phyloP scores from a whole-genome alignment of 2,888 invertebrate genomes.

The Busseola fusca region DNA sequence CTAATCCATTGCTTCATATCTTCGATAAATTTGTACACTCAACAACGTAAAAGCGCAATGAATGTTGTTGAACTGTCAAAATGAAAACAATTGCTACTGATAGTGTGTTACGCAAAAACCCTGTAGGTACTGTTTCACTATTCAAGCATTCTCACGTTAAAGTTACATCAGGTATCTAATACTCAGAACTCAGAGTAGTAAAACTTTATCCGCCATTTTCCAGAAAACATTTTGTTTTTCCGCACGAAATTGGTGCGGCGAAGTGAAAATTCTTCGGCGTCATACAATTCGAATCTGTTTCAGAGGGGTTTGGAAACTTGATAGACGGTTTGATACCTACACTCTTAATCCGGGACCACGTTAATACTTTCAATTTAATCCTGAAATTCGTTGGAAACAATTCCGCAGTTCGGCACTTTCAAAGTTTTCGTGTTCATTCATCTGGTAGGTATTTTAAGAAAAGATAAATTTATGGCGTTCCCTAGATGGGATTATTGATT shows the following conservation, averaged over 20 bases:
- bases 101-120: no score
- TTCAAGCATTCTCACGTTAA: not conserved
- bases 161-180: not conserved
- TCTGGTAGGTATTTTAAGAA: constrained; percentile 15
- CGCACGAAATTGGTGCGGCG: constrained; percentile 28
- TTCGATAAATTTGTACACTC: no score
- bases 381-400: constrained; percentile 27
- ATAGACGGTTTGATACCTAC: constrained; percentile 47
- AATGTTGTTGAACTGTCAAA: no score
- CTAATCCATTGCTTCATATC: no score
- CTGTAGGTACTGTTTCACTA: not conserved
- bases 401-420: constrained; percentile 17
- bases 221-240: constrained; percentile 16
- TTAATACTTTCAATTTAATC: constrained; percentile 31
- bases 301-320: constrained; percentile 49
- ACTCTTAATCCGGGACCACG: constrained; percentile 24
- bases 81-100: no score
- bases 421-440: constrained; percentile 24
- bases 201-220: not conserved
- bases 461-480: constrained; percentile 13
- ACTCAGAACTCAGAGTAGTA: not conserved
- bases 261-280: constrained; percentile 42
- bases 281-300: constrained; percentile 38
- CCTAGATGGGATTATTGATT: no score
- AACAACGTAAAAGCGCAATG: no score